Percentiles rank a stretch among this genome's conserved stretches.
Evolutionary conservation across 2,888 invertebrate genomes (phyloP).

Genomic region (Orthosia gothica): DNA sequence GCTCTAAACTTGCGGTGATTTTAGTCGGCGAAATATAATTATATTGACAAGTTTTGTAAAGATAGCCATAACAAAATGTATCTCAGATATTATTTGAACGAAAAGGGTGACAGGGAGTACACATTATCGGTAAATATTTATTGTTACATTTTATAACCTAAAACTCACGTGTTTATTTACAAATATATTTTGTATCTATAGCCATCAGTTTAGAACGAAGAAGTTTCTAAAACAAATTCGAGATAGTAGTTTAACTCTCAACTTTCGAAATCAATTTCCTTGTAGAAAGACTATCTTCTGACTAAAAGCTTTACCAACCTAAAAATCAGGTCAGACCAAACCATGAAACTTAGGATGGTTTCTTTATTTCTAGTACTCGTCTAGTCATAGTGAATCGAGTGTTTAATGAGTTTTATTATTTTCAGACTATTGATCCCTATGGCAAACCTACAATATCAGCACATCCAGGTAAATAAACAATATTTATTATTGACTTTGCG

Average conservation of each 20-base stretch:
- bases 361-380: background rate
- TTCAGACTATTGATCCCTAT: slow-evolving; percentile 95
- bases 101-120: slow-evolving; percentile 95
- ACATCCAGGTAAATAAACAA: slow-evolving; percentile 93
- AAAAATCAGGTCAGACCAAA: background rate
- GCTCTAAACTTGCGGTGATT: background rate
- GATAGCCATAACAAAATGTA: slow-evolving; percentile 80
- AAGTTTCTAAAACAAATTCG: background rate
- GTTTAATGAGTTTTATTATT: slow-evolving; percentile 33
- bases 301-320: background rate
- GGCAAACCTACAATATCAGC: slow-evolving; percentile 97
- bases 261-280: background rate
- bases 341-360: too few species aligned
- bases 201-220: too few species aligned
- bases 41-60: background rate
- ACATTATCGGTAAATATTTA: slow-evolving; percentile 94
- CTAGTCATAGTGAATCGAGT: background rate
- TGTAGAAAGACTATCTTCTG: background rate
- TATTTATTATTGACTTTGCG: background rate
- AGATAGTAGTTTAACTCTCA: background rate
- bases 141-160: slow-evolving; percentile 65
- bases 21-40: background rate
- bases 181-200: slow-evolving; percentile 13
- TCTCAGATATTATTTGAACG: slow-evolving; percentile 92
- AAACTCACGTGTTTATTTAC: slow-evolving; percentile 65